Conservation (phyloP, 2,888 invertebrate genomes). For the Crocallis elinguaria region DNA sequence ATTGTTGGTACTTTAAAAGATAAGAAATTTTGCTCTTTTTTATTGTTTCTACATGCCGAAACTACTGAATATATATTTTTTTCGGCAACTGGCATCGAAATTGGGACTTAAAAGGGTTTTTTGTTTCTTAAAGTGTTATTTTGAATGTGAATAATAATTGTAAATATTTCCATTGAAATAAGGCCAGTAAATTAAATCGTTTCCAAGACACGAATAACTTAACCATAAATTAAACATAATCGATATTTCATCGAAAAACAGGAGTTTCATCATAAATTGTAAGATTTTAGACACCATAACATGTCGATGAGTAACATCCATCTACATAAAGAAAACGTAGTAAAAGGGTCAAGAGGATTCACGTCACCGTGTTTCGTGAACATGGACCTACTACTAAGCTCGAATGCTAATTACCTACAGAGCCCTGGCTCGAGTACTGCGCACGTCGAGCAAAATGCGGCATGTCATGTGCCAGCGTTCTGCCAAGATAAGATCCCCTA, state of each 20-base stretch:
- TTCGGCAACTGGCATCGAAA: too few relatives aligned
- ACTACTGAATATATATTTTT: too few relatives aligned
- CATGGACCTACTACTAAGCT: slow-evolving; percentile 63
- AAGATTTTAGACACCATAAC: not conserved
- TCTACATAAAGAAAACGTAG: slow-evolving; percentile 1
- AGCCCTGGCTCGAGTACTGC: slow-evolving; percentile 21
- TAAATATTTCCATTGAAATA: too few relatives aligned
- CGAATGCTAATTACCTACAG: slow-evolving; percentile 58
- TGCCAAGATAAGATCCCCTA: slow-evolving; percentile 34
- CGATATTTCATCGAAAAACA: too few relatives aligned
- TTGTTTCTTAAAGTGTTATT: too few relatives aligned
- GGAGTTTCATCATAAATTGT: not conserved
- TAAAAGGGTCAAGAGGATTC: slow-evolving; percentile 41
- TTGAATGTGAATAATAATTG: too few relatives aligned
- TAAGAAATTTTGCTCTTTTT: too few relatives aligned
- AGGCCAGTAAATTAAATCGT: too few relatives aligned
- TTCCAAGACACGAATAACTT: too few relatives aligned
- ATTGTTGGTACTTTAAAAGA: too few relatives aligned
- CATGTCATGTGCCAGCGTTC: slow-evolving; percentile 20
- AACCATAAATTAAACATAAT: not conserved
- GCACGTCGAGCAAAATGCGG: slow-evolving; percentile 7
- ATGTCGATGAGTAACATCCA: not conserved
- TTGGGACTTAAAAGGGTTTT: too few relatives aligned
- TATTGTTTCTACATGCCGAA: too few relatives aligned
- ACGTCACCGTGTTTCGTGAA: slow-evolving; percentile 47